Evolutionary conservation across 2,888 invertebrate species (phyloP).

Genomic region (Ochropleura plecta): DNA sequence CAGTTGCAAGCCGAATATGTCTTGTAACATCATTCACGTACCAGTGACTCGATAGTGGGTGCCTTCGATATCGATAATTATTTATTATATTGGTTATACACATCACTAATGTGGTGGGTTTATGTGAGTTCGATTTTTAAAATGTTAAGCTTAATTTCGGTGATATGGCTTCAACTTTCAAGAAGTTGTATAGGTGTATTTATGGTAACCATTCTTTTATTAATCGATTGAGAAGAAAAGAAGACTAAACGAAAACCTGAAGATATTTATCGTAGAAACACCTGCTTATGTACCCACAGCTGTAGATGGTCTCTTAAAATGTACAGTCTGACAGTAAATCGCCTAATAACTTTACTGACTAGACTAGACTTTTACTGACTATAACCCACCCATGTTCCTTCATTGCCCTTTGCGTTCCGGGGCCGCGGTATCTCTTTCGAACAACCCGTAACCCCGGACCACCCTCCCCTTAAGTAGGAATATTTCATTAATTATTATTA

Average conservation of each 20-base stretch:
- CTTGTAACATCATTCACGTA: slow-evolving; percentile 72
- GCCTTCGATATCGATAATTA: slow-evolving; percentile 50
- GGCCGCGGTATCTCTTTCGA: too few relatives aligned
- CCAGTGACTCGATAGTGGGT: slow-evolving; percentile 58
- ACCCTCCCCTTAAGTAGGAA: too few relatives aligned
- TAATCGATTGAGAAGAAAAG: too few relatives aligned
- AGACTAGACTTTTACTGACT: too few relatives aligned
- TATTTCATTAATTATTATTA: too few relatives aligned
- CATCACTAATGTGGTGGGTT: slow-evolving; percentile 45
- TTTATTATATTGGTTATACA: slow-evolving; percentile 45
- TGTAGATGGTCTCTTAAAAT: background rate
- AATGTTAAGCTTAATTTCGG: background rate
- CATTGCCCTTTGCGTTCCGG: too few relatives aligned
- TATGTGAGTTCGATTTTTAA: slow-evolving; percentile 26
- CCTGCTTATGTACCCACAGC: background rate
- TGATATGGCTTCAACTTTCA: background rate
- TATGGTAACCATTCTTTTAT: background rate
- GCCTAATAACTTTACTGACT: too few relatives aligned
- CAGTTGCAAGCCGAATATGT: slow-evolving; percentile 76
- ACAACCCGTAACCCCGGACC: too few relatives aligned
- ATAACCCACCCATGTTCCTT: too few relatives aligned
- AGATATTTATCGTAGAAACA: too few relatives aligned
- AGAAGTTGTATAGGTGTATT: background rate
- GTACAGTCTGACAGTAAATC: background rate
- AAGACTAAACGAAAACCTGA: too few relatives aligned